Conservation (phyloP, 2,797 vertebrate genomes). For the Protonibea diacanthus region DNA sequence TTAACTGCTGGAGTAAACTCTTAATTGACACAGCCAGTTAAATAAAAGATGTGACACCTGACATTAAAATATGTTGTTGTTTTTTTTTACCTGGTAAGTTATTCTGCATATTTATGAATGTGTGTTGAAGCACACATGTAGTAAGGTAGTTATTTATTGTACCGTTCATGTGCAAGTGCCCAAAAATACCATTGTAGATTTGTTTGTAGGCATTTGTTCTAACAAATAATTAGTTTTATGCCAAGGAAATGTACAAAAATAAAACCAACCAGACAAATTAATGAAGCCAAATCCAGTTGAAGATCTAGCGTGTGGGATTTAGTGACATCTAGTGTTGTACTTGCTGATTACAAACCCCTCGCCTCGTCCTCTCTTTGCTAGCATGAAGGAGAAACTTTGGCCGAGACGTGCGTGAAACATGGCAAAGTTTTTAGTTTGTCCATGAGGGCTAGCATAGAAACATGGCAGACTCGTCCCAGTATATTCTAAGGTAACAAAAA, state of each 20-base stretch:
- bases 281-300: not conserved
- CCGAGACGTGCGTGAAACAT: no score
- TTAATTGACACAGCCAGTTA: conserved; percentile 43
- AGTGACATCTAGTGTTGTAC: no score
- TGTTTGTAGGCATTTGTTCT: not conserved
- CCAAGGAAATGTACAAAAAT: not conserved
- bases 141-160: not conserved
- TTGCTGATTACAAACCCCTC: no score
- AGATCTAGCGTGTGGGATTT: not conserved
- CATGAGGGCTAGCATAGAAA: no score
- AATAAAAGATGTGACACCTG: conserved; percentile 51
- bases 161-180: conserved; percentile 1
- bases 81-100: conserved; percentile 15
- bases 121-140: conserved; percentile 1
- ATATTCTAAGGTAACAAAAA: no score
- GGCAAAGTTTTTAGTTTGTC: no score
- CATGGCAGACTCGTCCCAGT: no score
- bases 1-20: conserved; percentile 58
- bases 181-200: not conserved
- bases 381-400: no score
- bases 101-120: conserved; percentile 34
- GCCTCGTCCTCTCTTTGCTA: no score
- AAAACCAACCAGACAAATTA: not conserved
- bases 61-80: conserved; percentile 45
- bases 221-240: not conserved